Evolutionary conservation across 2,113 vertebrate species (phyloP).

Genomic region (Taxidea taxus): DNA sequence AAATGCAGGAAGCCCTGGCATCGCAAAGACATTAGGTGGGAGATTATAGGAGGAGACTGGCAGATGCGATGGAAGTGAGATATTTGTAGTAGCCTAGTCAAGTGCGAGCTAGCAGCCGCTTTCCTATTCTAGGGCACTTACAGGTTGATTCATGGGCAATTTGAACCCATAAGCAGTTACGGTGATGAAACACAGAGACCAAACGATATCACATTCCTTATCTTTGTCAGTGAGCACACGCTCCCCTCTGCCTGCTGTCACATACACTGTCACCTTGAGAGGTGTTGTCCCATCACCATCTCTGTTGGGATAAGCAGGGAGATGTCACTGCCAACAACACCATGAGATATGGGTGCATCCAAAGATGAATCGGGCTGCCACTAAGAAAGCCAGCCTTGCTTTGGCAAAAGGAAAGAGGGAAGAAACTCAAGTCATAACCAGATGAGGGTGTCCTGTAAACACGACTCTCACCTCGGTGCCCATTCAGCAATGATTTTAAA

Average conservation of each 20-base stretch:
- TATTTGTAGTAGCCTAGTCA: slow-evolving; percentile 68
- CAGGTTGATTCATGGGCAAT: slow-evolving; percentile 78
- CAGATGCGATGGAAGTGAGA: slow-evolving; percentile 73
- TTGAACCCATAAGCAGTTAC: slow-evolving; percentile 75
- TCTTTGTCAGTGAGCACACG: neutral
- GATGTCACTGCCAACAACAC: neutral
- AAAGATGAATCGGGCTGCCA: neutral
- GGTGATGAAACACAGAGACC: slow-evolving; percentile 63
- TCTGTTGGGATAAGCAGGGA: neutral
- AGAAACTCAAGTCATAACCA: slow-evolving; percentile 2
- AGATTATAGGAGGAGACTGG: neutral
- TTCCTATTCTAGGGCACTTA: slow-evolving; percentile 68
- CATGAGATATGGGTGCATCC: neutral
- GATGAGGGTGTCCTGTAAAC: neutral
- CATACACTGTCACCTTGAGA: slow-evolving; percentile 60
- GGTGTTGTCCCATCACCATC: neutral
- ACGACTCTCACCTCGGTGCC: neutral
- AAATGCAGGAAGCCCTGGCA: neutral
- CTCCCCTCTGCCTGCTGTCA: slow-evolving; percentile 49
- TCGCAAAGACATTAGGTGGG: accelerated
- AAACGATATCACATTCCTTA: slow-evolving; percentile 64
- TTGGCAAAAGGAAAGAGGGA: neutral
- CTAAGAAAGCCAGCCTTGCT: neutral
- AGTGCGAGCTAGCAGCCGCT: slow-evolving; percentile 50
- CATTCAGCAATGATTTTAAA: slow-evolving; percentile 1